Base-by-base conservation (phyloP, 2,888 invertebrate genomes). In the Balanococcus diminutus region DNA sequence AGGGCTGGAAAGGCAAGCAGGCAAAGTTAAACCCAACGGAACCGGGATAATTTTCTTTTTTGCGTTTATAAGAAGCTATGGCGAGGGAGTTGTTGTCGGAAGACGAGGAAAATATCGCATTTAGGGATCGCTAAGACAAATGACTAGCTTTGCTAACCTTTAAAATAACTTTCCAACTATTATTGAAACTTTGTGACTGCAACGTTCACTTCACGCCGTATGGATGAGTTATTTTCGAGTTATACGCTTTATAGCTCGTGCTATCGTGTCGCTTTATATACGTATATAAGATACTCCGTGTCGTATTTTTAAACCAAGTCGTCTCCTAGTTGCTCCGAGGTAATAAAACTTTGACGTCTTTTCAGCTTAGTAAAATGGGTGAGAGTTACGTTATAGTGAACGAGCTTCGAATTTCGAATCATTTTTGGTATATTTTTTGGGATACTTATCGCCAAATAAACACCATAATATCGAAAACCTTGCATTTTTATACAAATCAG, bases 101-200 rank as follows among this genome's bases (percentile, higher is more conserved):
- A 36, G 28, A 28, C 22, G 31, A 19, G 36, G 81, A 31, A 36
- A 81, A 81, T 81, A 81, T 81, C 81, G 81, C 81, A 19, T 19
- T 36, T 19, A 36, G 16, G 36, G 36, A 81, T 31, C 32, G 81
- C 81, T 36, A 81, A 81, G 81, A 81, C 81, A 81, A 81, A 81
- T 81, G 81, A 81, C 81, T 81, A 36, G 81, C 19, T 31, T 81
- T 36, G 19, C 36, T 81, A 81, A 81, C 81, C 81, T 81, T 81
- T 81, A 81, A 81, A 81, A 36, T 81, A 81, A 81, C 81, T 81
- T 81, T 36, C 16, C 36, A 81, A 81, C 81, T 81, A 32, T 81
- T 81, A 81, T 81, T 81, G 81, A 81, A 81, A 81, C 81, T 81
- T 81, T 36, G 81, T 81, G 81, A 81, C 81, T 81, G 81, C 36